Conservation (phyloP, 2,113 vertebrate species). For the Ceyx cyanopectus region DNA sequence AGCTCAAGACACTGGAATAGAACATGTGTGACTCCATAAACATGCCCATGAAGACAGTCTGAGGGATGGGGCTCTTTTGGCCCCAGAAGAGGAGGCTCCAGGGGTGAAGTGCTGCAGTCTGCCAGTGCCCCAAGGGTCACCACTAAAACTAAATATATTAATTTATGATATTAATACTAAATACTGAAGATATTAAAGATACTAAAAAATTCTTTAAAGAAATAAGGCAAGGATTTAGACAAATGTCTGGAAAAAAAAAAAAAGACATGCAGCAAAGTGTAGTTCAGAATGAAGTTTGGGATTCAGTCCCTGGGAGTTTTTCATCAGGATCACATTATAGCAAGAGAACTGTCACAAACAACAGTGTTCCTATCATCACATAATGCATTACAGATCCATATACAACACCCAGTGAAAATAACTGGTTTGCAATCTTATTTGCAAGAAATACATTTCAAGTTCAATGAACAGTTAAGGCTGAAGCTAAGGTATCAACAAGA, state of each 20-base stretch:
- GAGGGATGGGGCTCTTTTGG: rapidly evolving
- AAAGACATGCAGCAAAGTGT: background rate
- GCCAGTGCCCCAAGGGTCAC: background rate
- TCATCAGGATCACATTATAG: background rate
- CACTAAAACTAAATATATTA: background rate
- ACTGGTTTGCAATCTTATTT: background rate
- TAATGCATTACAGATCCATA: background rate
- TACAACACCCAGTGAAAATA: background rate
- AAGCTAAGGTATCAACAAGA: background rate
- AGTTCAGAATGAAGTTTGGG: background rate
- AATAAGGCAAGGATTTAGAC: background rate
- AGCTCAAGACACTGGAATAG: background rate
- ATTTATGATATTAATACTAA: too few relatives aligned
- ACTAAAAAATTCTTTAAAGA: background rate
- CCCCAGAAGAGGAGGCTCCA: background rate
- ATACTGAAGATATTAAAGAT: too few relatives aligned
- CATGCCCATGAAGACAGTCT: background rate
- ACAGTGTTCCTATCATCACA: background rate
- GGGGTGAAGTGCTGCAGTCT: background rate
- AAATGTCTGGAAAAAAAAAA: background rate
- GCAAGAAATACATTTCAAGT: background rate
- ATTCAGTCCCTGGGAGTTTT: background rate
- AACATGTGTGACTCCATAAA: background rate
- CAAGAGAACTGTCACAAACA: background rate
- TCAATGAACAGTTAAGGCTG: background rate